Conservation (phyloP, 92 coral and sea anemone genomes). For the Siderastrea radians region DNA sequence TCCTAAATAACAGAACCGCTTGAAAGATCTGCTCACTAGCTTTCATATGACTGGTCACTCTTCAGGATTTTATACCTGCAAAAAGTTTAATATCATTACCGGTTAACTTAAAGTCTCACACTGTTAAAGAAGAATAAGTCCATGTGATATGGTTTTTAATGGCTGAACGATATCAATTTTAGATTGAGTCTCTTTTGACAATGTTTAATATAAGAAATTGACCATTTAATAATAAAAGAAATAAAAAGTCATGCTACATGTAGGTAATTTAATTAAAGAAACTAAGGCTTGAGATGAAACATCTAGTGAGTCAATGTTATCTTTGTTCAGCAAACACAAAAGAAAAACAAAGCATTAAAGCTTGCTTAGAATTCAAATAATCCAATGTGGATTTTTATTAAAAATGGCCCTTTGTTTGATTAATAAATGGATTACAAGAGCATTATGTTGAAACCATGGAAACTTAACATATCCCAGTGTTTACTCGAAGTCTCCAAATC, state of each 20-base stretch:
- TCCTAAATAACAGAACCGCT: too few relatives aligned
- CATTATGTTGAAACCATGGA: constrained; percentile 16
- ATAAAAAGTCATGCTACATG: not conserved
- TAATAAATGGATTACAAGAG: not conserved
- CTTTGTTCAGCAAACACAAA: constrained; percentile 30
- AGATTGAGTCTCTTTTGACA: not conserved
- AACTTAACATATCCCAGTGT: not conserved
- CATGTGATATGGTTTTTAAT: too few relatives aligned
- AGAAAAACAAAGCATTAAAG: not conserved
- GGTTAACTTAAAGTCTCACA: too few relatives aligned
- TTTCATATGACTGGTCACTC: too few relatives aligned
- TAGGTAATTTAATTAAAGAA: not conserved
- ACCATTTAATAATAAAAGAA: not conserved
- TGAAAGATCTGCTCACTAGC: not conserved
- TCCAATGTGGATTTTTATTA: not conserved
- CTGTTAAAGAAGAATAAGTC: too few relatives aligned
- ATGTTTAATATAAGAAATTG: not conserved
- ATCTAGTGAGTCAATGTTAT: not conserved
- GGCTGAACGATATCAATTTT: not conserved
- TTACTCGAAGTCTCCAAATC: not conserved
- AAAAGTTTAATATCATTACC: too few relatives aligned
- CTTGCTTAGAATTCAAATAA: constrained; percentile 15
- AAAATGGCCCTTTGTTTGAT: constrained; percentile 32
- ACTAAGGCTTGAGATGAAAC: not conserved
- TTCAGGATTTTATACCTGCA: too few relatives aligned